Evolutionary conservation across 92 coral and sea anemone species (phyloP).

Genomic region (Siderastrea siderea): DNA sequence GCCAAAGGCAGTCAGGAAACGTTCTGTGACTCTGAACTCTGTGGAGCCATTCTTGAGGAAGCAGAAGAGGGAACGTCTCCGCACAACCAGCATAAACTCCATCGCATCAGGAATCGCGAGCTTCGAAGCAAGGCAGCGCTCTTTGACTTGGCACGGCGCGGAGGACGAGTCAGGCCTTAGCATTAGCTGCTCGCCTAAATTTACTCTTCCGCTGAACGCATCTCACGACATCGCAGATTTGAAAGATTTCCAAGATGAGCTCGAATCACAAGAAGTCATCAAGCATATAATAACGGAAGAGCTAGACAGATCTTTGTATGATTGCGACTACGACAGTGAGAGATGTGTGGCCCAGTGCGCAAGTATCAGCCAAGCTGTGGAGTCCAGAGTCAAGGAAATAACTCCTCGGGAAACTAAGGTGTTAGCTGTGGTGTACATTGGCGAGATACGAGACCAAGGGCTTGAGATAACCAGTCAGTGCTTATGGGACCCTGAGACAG

Average conservation of each 20-base stretch:
- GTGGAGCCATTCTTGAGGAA: slow-evolving; percentile 76
- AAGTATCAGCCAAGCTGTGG: slow-evolving; percentile 84
- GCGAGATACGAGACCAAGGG: slow-evolving; percentile 97
- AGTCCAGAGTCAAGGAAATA: slow-evolving; percentile 73
- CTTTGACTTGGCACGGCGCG: slow-evolving; percentile 95
- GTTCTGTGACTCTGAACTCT: slow-evolving; percentile 82
- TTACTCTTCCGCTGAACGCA: slow-evolving; percentile 8
- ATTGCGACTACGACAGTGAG: slow-evolving; percentile 72
- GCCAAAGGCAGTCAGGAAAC: slow-evolving; percentile 57
- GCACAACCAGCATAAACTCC: slow-evolving; percentile 87
- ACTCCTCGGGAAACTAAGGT: slow-evolving; percentile 76
- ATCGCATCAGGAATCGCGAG: slow-evolving; percentile 90
- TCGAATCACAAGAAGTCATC: slow-evolving; percentile 73
- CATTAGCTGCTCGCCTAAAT: slow-evolving; percentile 15
- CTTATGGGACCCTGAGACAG: slow-evolving; percentile 90
- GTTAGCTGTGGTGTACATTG: slow-evolving; percentile 90
- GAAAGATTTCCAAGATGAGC: slow-evolving; percentile 74
- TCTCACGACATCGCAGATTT: slow-evolving; percentile 67
- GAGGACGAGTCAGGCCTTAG: slow-evolving; percentile 49
- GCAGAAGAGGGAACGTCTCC: slow-evolving; percentile 62
- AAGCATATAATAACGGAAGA: slow-evolving; percentile 88
- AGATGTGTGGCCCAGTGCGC: slow-evolving; percentile 84
- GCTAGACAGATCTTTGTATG: slow-evolving; percentile 64
- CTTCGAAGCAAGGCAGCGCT: slow-evolving; percentile 73
- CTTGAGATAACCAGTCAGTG: slow-evolving; percentile 98